Percentiles rank a stretch among this genome's conserved stretches.
Evolutionary conservation across 2,888 invertebrate genomes (phyloP).

Genomic region (Tuta absoluta): DNA sequence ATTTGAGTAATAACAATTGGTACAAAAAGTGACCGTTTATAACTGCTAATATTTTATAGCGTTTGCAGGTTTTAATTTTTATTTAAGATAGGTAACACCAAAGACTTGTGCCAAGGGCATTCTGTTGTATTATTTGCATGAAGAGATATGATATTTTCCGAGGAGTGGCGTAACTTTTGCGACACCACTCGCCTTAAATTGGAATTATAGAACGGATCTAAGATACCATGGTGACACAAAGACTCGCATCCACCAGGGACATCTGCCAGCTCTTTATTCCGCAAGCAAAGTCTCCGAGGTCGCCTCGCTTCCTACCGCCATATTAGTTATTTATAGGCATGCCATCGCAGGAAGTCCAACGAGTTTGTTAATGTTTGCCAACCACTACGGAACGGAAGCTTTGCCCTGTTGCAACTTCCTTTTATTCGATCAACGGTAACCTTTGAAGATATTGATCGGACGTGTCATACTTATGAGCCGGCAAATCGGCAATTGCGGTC

Average conservation of each 20-base stretch:
- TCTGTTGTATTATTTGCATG: no score
- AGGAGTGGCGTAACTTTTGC: no score
- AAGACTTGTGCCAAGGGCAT: no score
- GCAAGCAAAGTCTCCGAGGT: constrained; percentile 50
- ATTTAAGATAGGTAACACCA: no score
- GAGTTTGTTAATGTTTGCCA: constrained; percentile 65
- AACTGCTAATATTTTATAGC: no score
- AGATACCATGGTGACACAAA: background rate
- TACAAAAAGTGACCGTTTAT: no score
- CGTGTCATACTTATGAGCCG: background rate
- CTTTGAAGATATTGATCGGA: constrained; percentile 22
- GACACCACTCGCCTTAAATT: no score
- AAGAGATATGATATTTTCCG: no score
- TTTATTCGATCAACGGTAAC: constrained; percentile 35
- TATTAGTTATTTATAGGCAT: constrained; percentile 58
- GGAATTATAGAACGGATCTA: no score
- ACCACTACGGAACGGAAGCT: constrained; percentile 59
- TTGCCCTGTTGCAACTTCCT: constrained; percentile 62
- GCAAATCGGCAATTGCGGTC: no score
- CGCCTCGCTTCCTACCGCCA: constrained; percentile 59
- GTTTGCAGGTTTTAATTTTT: no score
- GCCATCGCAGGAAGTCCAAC: constrained; percentile 61
- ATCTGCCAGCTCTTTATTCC: constrained; percentile 36
- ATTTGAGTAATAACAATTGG: no score
- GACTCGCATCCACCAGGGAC: background rate